Evolutionary conservation across 2,797 vertebrate species (phyloP), one percentile per base, ranked within the genome.

Genomic region (Falco concolor): DNA sequence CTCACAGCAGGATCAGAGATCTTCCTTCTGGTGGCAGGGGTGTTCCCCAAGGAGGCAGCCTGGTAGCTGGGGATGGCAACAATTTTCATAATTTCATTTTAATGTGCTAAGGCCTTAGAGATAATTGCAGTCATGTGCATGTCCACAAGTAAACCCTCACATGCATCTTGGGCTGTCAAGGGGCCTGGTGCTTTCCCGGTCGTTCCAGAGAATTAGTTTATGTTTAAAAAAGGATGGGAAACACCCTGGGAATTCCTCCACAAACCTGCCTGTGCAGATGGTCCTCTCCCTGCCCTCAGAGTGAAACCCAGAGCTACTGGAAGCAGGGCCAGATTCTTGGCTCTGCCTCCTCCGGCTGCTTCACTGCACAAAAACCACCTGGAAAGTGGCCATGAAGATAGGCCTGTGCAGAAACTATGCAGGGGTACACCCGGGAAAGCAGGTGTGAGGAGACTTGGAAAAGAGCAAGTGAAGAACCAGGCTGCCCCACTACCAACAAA

Each of bases 221-320:
- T 85, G 68, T 89, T 94, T 92, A 6, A 80, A 79, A 96, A 69
- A 70, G 72, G 53, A 89, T 89, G 93, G 95, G 90, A 95, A 93
- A 90, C 95, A 96, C 86, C 90, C 92, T 72, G 92, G 89, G 95
- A 95, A 95, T 96, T 96, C 95, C 93, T 96, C 78, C 73, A 42
- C 89, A 92, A 91, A 94, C 93, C 69, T 63, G 73, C 72, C 95
- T 57, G 92, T 94, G 95, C 93, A 96, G 93, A 92, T 92, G 95
- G 95, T 93, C 91, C 77, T 95, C 87, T 96, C 93, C 93, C 75
- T 96, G 84, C 92, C 84, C 75, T 95, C 61, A 0, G 38, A 91
- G 82, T 93, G 92, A 96, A 96, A 96, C 91, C 87, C 91, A 85
- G 56, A 92, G 59, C 38, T 93, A 28, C 87, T 92, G 89, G 79